Base-by-base conservation (phyloP, 2,113 vertebrate species). In the Tringa solitaria region DNA sequence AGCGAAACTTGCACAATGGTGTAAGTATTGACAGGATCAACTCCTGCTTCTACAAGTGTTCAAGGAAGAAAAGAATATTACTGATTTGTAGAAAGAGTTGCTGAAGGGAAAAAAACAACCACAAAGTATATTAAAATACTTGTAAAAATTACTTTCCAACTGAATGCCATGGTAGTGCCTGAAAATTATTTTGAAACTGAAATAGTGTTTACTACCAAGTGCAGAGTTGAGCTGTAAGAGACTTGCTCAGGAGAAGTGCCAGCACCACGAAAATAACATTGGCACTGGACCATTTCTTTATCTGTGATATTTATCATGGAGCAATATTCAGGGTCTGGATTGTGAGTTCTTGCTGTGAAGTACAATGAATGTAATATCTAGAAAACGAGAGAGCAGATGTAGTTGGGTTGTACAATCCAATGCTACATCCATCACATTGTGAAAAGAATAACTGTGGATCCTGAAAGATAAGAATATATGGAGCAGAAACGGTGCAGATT, bases 321-420 rank as follows among this genome's bases (percentile, higher is more conserved):
- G 48, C 82, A 96, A 64, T 89, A 95, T 70, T 88, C 80, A 79
- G 85, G 64, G 77, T 97, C 95, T 96, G 95, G 89, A 94, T 94
- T 95, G 96, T 93, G 97, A 94, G 48, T 59, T 96, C 97, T 61
- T 94, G 94, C 96, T 97, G 96, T 93, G 97, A 95, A 97, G 94
- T 70, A 94, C 95, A 97, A 96, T 94, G 78, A 91, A 68, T 82
- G 84, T 68, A 94, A 87, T 95, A 89, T 68, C 27, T 28, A 87
- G 90, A 95, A 97, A 97, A 96, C 2, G 14, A 84, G 88, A 95
- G 94, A 95, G 87, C 95, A 96, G 96, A 91, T 95, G 94, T 78
- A 85, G 69, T 50, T 81, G 85, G 56, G 61, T 78, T 95, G 73
- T 93, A 39, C 90, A 94, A 97, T 94, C 79, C 81, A 95, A 39